These are phyloP conservation scores for Lerema accius DNA, from an alignment of 1,140 invertebrate genomes.

Conservation along the genomic window DNA sequence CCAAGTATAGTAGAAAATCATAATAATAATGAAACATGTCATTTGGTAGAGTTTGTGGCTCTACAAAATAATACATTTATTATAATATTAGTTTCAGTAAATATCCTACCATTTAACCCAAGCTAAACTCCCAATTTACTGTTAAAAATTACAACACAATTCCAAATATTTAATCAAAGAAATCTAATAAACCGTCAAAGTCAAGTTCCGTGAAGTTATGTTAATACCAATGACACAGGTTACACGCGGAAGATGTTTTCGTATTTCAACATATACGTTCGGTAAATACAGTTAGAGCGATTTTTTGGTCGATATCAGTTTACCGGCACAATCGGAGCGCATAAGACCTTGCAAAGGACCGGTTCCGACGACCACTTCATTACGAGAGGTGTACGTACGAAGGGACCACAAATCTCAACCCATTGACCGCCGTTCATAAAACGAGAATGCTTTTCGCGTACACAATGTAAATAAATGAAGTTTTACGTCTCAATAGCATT, in stretches of 20 bases:
- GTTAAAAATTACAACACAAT: not conserved
- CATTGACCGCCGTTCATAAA: constrained; percentile 39
- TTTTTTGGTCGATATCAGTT: constrained; percentile 43
- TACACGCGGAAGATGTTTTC: constrained; percentile 18
- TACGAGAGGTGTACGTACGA: constrained; percentile 48
- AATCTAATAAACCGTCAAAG: not conserved
- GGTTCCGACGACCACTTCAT: constrained; percentile 64
- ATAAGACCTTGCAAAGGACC: constrained; percentile 55
- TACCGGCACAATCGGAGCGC: constrained; percentile 42
- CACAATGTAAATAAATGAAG: constrained; percentile 32
- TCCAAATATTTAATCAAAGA: not conserved
- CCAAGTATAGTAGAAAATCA: too few relatives aligned
- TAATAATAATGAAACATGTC: too few relatives aligned
- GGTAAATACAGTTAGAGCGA: constrained; percentile 31
- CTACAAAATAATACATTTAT: too few relatives aligned
- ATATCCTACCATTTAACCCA: too few relatives aligned
- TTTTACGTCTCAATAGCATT: constrained; percentile 28
- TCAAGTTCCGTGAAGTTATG: not conserved
- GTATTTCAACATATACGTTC: constrained; percentile 24
- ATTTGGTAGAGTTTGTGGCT: too few relatives aligned
- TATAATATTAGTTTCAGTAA: too few relatives aligned
- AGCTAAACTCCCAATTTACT: too few relatives aligned
- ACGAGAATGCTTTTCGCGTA: constrained; percentile 42
- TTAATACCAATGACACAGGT: not conserved
- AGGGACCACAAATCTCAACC: constrained; percentile 45